These are phyloP conservation scores for Camponotus fellah DNA, from an alignment of 2,888 invertebrate genomes.

Conservation along the genomic window DNA sequence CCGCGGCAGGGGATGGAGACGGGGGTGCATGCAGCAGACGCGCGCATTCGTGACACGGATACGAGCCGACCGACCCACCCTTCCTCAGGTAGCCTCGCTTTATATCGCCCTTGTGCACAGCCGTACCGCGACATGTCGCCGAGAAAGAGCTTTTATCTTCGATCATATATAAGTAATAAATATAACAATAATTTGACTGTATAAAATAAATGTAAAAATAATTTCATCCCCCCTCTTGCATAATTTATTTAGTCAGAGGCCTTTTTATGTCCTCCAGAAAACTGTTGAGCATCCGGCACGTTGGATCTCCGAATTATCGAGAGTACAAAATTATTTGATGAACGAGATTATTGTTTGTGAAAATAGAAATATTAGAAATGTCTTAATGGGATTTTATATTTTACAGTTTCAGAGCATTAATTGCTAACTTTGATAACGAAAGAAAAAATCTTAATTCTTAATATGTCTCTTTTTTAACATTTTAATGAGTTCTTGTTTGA, in stretches of 20 bases:
- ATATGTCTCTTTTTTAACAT: not conserved
- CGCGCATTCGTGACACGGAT: slow-evolving; percentile 84
- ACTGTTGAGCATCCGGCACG: not conserved
- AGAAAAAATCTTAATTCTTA: not conserved
- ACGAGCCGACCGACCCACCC: slow-evolving; percentile 67
- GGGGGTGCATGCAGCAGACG: slow-evolving; percentile 75
- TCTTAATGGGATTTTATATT: not conserved
- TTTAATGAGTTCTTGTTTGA: not conserved
- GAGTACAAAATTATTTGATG: not conserved
- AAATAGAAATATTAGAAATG: not conserved
- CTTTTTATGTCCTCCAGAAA: not conserved
- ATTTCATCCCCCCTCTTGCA: too few relatives aligned
- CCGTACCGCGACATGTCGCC: slow-evolving; percentile 23
- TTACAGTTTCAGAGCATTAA: not conserved
- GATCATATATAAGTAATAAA: too few relatives aligned
- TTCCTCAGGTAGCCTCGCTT: slow-evolving; percentile 65
- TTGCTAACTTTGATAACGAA: not conserved
- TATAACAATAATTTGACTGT: too few relatives aligned
- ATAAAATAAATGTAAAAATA: too few relatives aligned
- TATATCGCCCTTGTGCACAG: slow-evolving; percentile 61
- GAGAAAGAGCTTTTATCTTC: not conserved
- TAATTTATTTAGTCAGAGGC: too few relatives aligned
- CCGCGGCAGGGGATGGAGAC: slow-evolving; percentile 70
- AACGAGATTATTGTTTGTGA: not conserved
- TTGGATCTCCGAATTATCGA: not conserved